Conservation (phyloP, 2,113 vertebrate species). For the Phylloscopus whistleri region DNA sequence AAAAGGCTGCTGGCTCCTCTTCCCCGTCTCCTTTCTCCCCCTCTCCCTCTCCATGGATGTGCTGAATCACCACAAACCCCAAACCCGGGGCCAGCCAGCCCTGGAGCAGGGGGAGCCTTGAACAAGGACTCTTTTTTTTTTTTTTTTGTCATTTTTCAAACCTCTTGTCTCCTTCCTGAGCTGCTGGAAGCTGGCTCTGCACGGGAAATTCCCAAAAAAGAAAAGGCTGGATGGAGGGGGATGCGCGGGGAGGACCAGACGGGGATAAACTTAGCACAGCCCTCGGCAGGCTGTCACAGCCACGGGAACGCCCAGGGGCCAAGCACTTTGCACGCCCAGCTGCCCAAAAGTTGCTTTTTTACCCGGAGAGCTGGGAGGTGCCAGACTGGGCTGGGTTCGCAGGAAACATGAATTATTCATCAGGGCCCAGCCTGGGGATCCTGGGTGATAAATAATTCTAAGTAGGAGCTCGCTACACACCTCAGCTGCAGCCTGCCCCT, state of each 20-base stretch:
- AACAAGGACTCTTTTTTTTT: not conserved
- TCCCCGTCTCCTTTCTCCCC: not conserved
- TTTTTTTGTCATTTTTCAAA: not conserved
- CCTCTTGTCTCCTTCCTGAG: not conserved
- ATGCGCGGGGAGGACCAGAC: not conserved
- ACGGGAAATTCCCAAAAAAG: not conserved
- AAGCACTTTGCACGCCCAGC: not conserved
- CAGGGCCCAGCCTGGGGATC: slow-evolving; percentile 40
- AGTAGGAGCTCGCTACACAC: slow-evolving; percentile 11
- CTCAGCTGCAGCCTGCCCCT: not conserved
- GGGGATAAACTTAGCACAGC: slow-evolving; percentile 17
- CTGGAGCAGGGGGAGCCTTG: accelerated
- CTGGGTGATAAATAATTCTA: slow-evolving; percentile 64
- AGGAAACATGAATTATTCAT: slow-evolving; percentile 69
- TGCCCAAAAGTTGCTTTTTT: not conserved
- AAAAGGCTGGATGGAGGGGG: not conserved
- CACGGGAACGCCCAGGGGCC: not conserved
- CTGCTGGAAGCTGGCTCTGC: not conserved
- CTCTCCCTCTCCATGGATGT: accelerated
- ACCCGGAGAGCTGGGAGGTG: not conserved
- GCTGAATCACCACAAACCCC: not conserved
- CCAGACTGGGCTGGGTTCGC: not conserved
- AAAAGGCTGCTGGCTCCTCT: not conserved
- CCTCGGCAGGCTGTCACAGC: not conserved
- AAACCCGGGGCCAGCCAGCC: accelerated